Evolutionary conservation across 2,888 invertebrate genomes (phyloP), one percentile per base, ranked within the genome.

Genomic region (Neria commutata): DNA sequence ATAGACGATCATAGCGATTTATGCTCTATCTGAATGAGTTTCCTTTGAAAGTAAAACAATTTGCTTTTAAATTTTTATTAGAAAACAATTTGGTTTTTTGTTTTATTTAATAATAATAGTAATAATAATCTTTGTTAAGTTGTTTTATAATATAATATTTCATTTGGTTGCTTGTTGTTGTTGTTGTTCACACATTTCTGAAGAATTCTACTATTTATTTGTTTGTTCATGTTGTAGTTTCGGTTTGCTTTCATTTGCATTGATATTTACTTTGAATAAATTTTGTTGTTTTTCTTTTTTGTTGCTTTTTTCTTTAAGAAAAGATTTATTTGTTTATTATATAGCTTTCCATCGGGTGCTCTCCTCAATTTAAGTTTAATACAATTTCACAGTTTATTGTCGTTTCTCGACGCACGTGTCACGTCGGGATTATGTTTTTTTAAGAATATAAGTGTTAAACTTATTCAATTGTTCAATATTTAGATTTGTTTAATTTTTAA

Each of bases 321-420:
- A n/a, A n/a, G n/a, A n/a, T n/a, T n/a, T n/a, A n/a, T n/a, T n/a
- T n/a, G n/a, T n/a, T n/a, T n/a, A n/a, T n/a, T n/a, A n/a, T n/a
- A n/a, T n/a, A n/a, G n/a, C n/a, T n/a, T n/a, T n/a, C n/a, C n/a
- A n/a, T n/a, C n/a, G n/a, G n/a, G n/a, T n/a, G n/a, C n/a, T n/a
- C n/a, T n/a, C n/a, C n/a, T 33, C 14, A n/a, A n/a, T 48, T 16
- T 48, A 60, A 62, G 58, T 71, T 70, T 68, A 73, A 72, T 72
- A 73, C 69, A 76, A 79, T 78, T 79, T 81, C 81, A 81, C 80
- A 81, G 79, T 81, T 81, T 81, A 81, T 81, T 81, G 81, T 81
- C 81, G 80, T 75, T 80, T 81, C 81, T 80, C 81, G 80, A 81
- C 80, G 66, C 74, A 76, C 77, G 75, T 77, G 76, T 79, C 76